Conservation (phyloP, 2,888 invertebrate genomes). For the Agonopterix heracliana region DNA sequence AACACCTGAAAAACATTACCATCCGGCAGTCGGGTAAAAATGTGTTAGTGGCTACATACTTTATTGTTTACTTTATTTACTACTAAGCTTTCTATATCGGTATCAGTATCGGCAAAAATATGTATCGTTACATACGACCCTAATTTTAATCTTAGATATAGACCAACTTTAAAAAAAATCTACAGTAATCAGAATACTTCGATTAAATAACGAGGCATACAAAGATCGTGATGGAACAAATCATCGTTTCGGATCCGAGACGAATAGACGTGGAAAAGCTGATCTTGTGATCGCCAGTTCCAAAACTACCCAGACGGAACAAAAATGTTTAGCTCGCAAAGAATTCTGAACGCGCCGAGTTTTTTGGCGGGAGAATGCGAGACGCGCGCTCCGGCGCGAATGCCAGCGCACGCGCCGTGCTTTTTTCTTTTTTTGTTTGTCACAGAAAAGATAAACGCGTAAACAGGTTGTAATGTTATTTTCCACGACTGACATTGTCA, state of each 20-base stretch:
- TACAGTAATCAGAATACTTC: too few relatives aligned
- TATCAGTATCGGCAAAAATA: too few relatives aligned
- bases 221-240: constrained; percentile 51
- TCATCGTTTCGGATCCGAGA: constrained; percentile 47
- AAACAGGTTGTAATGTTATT: constrained; percentile 39
- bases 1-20: too few relatives aligned
- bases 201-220: not conserved
- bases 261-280: constrained; percentile 25
- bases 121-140: too few relatives aligned
- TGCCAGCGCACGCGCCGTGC: constrained; percentile 57
- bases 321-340: constrained; percentile 55
- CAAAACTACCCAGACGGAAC: constrained; percentile 30
- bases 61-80: too few relatives aligned
- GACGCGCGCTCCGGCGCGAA: constrained; percentile 55
- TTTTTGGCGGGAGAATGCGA: constrained; percentile 58
- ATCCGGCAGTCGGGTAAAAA: too few relatives aligned
- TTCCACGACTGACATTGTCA: too few relatives aligned
- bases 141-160: too few relatives aligned
- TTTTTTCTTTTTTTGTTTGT: constrained; percentile 32
- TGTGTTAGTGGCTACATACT: too few relatives aligned
- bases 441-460: constrained; percentile 35
- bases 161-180: too few relatives aligned
- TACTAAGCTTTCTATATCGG: too few relatives aligned
- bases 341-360: constrained; percentile 50
- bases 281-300: constrained; percentile 18